A percentile compares a stretch with the other conserved stretches of the same genome.
Conservation (phyloP, 2,797 vertebrate species). For the Sebastes nivosus region DNA sequence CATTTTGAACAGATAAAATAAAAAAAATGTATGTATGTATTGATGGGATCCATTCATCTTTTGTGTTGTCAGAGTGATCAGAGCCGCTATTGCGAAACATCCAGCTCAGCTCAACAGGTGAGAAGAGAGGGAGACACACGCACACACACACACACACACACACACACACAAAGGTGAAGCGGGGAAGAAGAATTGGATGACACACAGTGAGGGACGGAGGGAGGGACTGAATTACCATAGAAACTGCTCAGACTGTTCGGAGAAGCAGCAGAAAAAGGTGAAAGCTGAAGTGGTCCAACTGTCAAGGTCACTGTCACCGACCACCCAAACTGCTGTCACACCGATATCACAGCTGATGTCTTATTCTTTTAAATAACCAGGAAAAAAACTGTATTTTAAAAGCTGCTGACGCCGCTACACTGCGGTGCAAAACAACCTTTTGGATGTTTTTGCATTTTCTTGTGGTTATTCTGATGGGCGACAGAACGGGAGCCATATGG, state of each 20-base stretch:
- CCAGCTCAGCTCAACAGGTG: slow-evolving; percentile 1
- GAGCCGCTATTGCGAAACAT: not conserved
- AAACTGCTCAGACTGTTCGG: slow-evolving; percentile 53
- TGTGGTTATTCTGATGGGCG: slow-evolving; percentile 16
- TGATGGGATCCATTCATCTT: not conserved
- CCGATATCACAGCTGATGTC: not conserved
- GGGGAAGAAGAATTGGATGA: slow-evolving; percentile 61
- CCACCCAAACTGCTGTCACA: not conserved
- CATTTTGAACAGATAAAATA: no score
- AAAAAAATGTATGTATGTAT: not conserved
- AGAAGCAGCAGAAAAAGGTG: slow-evolving; percentile 55
- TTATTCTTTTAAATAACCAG: not conserved
- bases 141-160: not conserved
- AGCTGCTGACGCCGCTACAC: not conserved
- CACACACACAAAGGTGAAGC: slow-evolving; percentile 30
- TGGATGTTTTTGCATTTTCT: slow-evolving; percentile 20
- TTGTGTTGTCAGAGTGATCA: not conserved
- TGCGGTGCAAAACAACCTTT: not conserved
- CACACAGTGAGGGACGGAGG: slow-evolving; percentile 56
- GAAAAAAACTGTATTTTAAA: not conserved
- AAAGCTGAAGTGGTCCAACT: slow-evolving; percentile 46
- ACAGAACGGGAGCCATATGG: slow-evolving; percentile 50
- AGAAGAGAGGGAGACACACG: not conserved
- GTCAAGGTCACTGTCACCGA: slow-evolving; percentile 34
- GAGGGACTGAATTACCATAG: slow-evolving; percentile 72